A percentile compares a stretch with the other conserved stretches of the same genome.
Conservation (phyloP, 2,113 vertebrate species). For the Spea multiplicata region DNA sequence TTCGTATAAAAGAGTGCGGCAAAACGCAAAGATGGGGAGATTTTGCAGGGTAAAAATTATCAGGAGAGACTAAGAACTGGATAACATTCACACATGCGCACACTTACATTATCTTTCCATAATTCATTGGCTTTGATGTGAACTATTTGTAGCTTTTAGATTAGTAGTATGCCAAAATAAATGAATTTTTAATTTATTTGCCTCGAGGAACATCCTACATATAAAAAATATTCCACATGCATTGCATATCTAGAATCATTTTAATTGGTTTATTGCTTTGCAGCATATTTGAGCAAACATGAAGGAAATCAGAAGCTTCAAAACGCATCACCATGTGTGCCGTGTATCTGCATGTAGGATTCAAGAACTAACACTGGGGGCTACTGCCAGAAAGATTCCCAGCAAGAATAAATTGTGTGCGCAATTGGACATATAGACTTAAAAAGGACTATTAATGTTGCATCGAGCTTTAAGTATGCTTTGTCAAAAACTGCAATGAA, state of each 20-base stretch:
- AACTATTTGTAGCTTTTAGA: neutral
- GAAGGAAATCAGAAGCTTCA: neutral
- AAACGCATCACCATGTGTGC: neutral
- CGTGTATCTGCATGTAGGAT: neutral
- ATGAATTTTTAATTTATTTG: neutral
- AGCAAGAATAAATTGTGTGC: too few relatives aligned
- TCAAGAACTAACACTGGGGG: too few relatives aligned
- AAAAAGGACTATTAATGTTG: too few relatives aligned
- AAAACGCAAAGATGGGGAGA: too few relatives aligned
- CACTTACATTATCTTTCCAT: neutral
- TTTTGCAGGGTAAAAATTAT: too few relatives aligned
- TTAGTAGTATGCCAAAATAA: neutral
- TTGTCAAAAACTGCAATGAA: too few relatives aligned
- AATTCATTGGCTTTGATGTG: neutral
- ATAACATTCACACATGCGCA: neutral
- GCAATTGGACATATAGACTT: too few relatives aligned
- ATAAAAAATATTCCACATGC: neutral
- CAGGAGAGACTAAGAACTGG: too few relatives aligned
- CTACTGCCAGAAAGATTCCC: too few relatives aligned
- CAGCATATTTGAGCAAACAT: neutral
- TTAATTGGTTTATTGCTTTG: neutral
- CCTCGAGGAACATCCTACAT: neutral
- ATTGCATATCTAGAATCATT: neutral
- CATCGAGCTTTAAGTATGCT: too few relatives aligned
- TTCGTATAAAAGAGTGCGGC: too few relatives aligned